Evolutionary conservation across 2,888 invertebrate species (phyloP).

Genomic region (Scaptomyza parva): DNA sequence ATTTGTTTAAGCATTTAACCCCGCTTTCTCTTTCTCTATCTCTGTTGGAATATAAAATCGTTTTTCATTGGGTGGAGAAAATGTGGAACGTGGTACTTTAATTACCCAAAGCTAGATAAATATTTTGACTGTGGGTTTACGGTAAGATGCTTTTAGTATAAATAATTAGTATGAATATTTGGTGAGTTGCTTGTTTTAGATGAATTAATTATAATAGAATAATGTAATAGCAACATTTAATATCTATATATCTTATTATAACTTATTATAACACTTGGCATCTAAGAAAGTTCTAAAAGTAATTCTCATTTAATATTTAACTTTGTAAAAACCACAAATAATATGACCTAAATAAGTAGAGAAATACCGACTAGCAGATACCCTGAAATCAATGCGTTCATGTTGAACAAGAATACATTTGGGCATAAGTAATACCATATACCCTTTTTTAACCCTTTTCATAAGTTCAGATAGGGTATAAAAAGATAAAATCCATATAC

Average conservation of each 20-base stretch:
- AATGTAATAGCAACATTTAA: not conserved
- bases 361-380: too few relatives aligned
- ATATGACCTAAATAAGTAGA: too few relatives aligned
- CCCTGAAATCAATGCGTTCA: too few relatives aligned
- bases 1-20: conserved; percentile 40
- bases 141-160: not conserved
- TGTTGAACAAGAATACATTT: too few relatives aligned
- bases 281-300: too few relatives aligned
- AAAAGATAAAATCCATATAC: not conserved
- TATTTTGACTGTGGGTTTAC: conserved; percentile 10
- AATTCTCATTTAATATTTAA: too few relatives aligned
- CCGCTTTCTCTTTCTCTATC: conserved; percentile 29
- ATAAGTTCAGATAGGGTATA: too few relatives aligned
- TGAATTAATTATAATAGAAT: not conserved
- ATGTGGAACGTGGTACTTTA: conserved; percentile 10
- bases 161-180: not conserved
- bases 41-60: conserved; percentile 41
- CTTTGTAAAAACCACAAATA: too few relatives aligned
- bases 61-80: conserved; percentile 7
- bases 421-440: too few relatives aligned
- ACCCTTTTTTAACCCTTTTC: too few relatives aligned
- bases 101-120: conserved; percentile 28
- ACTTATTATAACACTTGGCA: too few relatives aligned
- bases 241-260: too few relatives aligned
- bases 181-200: not conserved